Evolutionary conservation across 2,797 vertebrate species (phyloP), one percentile per base, ranked within the genome.

Genomic region (Thunnus albacares): DNA sequence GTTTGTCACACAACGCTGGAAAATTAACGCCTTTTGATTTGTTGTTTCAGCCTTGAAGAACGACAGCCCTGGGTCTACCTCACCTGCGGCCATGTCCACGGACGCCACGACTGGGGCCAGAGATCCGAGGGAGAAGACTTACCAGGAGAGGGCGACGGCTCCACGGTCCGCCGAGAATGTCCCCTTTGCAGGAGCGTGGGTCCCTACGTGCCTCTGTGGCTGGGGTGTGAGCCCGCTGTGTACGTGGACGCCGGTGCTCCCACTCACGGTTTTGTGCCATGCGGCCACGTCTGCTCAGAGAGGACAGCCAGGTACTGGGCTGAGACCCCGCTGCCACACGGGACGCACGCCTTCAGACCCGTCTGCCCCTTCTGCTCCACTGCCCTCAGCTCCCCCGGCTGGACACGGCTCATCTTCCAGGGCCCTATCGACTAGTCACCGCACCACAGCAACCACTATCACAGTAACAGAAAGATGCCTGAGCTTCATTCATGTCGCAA

Each of bases 11-110:
- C 13, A 30, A 12, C 1, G 9, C 26, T n/a, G 0, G n/a, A n/a
- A n/a, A 60, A 33, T 1, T 2, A 13, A 41, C 11, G 3, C 10
- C 1, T n/a, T 41, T 43, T 13, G 1, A 11, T 79, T 57, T 79
- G n/a, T 79, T 38, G 0, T 94, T 14, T 78, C 95, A 98, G 96
- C 86, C 97, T 99, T 13, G 97, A 98, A 83, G 98, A 98, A 84
- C 97, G 97, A 66, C 98, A 99, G 95, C 98, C 98, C 3, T 99
- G 98, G 98, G 98, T 97, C 0, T 99, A 99, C 92, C 97, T 99
- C 80, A 91, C 96, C 80, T 99, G 98, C 1, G 97, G 97, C 53
- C 98, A 99, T 0, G 98, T 98, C 47, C 97, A 99, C 0, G 98
- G 98, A 76, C 97, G 97, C 71, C 97, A 99, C 84, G 97, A 98